A percentile compares a stretch with the other conserved stretches of the same genome.
Conservation (phyloP, 2,797 vertebrate species). For the Sebastes trivittatus region DNA sequence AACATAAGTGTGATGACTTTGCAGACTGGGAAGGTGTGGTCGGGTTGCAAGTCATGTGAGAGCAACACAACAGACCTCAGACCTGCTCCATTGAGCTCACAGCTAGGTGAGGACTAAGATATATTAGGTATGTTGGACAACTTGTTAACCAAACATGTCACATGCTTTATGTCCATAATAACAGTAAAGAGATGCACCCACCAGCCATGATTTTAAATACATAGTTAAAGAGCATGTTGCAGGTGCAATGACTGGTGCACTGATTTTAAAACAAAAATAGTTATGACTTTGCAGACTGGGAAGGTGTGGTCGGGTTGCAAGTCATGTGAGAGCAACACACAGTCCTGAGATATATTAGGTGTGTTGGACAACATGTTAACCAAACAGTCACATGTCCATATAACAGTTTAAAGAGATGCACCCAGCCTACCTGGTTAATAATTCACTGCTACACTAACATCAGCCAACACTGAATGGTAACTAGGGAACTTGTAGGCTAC, state of each 20-base stretch:
- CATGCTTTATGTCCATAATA: too few relatives aligned
- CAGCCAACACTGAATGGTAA: neutral
- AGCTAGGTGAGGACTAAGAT: neutral
- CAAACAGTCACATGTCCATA: conserved; percentile 57
- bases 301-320: conserved; percentile 56
- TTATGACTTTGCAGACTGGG: conserved; percentile 25
- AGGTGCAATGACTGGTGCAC: neutral
- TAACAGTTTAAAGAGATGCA: conserved; percentile 34
- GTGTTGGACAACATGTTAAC: conserved; percentile 32
- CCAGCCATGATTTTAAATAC: too few relatives aligned
- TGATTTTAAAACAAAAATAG: conserved; percentile 16
- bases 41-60: conserved; percentile 47
- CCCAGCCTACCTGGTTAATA: conserved; percentile 51
- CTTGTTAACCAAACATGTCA: too few relatives aligned
- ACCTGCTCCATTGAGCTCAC: too few relatives aligned
- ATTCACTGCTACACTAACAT: conserved; percentile 27
- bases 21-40: conserved; percentile 59
- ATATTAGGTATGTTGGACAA: too few relatives aligned
- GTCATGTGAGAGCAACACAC: conserved; percentile 51
- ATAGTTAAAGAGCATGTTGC: neutral
- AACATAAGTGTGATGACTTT: conserved; percentile 18
- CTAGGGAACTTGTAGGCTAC: neutral
- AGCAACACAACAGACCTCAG: neutral
- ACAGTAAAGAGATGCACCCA: too few relatives aligned
- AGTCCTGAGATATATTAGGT: conserved; percentile 18